Evolutionary conservation across 2,113 vertebrate genomes (phyloP), one percentile per base, ranked within the genome.

Genomic region (Xiphophorus couchianus): DNA sequence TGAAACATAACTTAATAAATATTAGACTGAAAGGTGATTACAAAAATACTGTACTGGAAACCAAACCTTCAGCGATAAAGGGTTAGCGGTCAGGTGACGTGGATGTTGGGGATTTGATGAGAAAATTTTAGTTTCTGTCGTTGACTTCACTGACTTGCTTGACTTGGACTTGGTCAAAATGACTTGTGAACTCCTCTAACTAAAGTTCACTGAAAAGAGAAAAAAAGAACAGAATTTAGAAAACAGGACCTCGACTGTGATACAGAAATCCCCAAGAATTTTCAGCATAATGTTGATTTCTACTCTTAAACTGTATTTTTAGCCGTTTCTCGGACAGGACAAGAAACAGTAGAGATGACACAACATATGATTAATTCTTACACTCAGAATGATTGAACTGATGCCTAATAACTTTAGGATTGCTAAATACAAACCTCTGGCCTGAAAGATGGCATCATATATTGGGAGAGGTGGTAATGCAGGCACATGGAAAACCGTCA

Each of bases 401-500:
- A 54, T 25, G 17, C 48, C 17, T 25, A 58, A 58, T 10, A n/a
- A 9, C 51, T n/a, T 58, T 19, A 54, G 48, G 48, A 54, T 58
- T 58, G 51, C 51, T 19, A 48, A 58, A 58, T 19, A 54, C 8
- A 58, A 25, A n/a, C 22, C 17, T 58, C 22, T 10, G 51, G 51
- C 2, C 51, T 58, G 25, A 58, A 25, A 25, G 25, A 9, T 58
- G 51, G n/a, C 51, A 58, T 58, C 51, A 58, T n/a, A 25, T 3
- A n/a, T 58, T 37, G 35, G 51, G 22, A 25, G 8, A 58, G 5
- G 51, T 58, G 19, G n/a, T 25, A n/a, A 30, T 69, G 66, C 28
- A 63, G 58, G 4, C 37, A 44, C n/a, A 62, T 15, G 27, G 80
- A 65, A 77, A 58, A 66, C 76, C 65, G 62, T 78, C 42, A 30